Percentiles rank a stretch among this genome's conserved stretches.
Evolutionary conservation across 2,113 vertebrate genomes (phyloP).

Genomic region (Holacanthus passer): DNA sequence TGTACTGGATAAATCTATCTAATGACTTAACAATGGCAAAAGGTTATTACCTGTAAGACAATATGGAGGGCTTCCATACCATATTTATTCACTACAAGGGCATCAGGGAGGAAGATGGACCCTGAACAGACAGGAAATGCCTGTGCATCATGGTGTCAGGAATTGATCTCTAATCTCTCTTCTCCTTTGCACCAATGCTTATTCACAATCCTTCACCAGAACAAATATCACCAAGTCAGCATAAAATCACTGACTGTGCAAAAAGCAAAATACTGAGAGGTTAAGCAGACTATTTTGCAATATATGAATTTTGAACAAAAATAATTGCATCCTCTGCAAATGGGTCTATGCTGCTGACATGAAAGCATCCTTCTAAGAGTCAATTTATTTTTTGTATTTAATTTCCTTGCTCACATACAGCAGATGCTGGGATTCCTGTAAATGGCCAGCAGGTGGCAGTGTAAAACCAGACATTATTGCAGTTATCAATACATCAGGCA

Average conservation of each 20-base stretch:
- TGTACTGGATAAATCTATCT: too few species aligned
- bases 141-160: conserved; percentile 3
- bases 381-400: neutral
- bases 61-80: accelerated
- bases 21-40: neutral
- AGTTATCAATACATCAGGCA: neutral
- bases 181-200: neutral
- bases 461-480: conserved; percentile 55
- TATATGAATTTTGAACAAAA: neutral
- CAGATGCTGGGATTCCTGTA: conserved; percentile 5
- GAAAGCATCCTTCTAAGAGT: neutral
- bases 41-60: conserved; percentile 41
- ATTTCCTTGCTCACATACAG: neutral
- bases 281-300: neutral
- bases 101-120: conserved; percentile 62
- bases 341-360: neutral
- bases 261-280: neutral
- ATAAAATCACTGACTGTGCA: neutral
- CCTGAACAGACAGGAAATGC: conserved; percentile 55
- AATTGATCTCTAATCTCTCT: neutral
- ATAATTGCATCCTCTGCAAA: neutral
- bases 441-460: conserved; percentile 74
- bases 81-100: conserved; percentile 50
- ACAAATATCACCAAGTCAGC: neutral
- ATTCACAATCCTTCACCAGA: neutral